Percentiles rank a stretch among this genome's conserved stretches.
Conservation (phyloP, 2,113 vertebrate species). For the Rhombomys opimus region DNA sequence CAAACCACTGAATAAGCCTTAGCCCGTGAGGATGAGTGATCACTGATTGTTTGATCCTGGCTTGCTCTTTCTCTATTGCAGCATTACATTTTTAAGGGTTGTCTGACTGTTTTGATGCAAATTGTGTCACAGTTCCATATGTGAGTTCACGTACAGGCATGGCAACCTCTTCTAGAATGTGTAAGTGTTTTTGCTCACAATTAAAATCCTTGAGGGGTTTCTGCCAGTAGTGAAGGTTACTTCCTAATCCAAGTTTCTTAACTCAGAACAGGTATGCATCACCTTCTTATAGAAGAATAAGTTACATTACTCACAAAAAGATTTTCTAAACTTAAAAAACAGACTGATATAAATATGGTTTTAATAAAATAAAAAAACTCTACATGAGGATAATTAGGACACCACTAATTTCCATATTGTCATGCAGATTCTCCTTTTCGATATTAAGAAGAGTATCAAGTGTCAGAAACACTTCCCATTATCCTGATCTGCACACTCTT, state of each 20-base stretch:
- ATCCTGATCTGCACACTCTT: neutral
- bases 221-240: neutral
- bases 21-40: neutral
- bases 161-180: neutral
- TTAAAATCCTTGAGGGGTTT: neutral
- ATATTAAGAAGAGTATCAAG: neutral
- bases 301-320: neutral
- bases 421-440: neutral
- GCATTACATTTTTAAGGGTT: neutral
- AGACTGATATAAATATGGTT: neutral
- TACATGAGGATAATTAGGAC: neutral
- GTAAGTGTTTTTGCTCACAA: neutral
- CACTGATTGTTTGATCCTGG: neutral
- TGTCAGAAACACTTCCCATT: neutral
- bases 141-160: neutral
- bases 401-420: neutral
- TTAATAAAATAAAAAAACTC: neutral
- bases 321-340: neutral
- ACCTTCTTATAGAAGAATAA: neutral
- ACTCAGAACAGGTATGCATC: neutral
- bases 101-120: neutral
- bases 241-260: neutral
- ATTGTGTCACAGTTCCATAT: neutral
- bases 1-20: neutral
- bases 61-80: neutral